These are phyloP conservation scores for Hyposoter didymator DNA, from an alignment of 2,888 invertebrate genomes.

Conservation along the genomic window DNA sequence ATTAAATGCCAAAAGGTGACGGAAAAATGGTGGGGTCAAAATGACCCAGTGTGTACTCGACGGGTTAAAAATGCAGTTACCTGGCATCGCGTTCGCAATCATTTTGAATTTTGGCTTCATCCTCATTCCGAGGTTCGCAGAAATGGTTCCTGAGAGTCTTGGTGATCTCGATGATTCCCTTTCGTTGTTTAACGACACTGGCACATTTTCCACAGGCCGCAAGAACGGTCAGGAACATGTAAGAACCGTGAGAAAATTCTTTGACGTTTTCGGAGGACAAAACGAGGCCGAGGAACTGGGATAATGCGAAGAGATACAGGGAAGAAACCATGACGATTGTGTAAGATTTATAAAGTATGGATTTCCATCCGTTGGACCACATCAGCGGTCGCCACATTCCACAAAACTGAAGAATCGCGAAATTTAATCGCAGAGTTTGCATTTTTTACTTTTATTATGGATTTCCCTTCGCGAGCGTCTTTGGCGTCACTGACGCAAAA, in stretches of 20 bases:
- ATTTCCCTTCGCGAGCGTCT: neutral
- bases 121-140: constrained; percentile 20
- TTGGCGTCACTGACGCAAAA: constrained; percentile 1
- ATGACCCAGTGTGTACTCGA: too few species aligned
- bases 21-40: too few species aligned
- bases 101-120: constrained; percentile 27
- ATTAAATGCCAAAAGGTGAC: too few species aligned
- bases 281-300: constrained; percentile 66
- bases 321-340: constrained; percentile 52
- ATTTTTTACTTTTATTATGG: constrained; percentile 13
- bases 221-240: constrained; percentile 59
- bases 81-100: constrained; percentile 38
- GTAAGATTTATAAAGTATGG: constrained; percentile 60
- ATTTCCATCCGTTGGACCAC: constrained; percentile 58
- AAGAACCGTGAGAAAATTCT: constrained; percentile 60
- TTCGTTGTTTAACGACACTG: constrained; percentile 56
- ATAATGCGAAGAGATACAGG: constrained; percentile 46
- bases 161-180: constrained; percentile 43
- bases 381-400: constrained; percentile 63
- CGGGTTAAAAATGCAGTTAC: constrained; percentile 2
- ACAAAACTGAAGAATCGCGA: constrained; percentile 52
- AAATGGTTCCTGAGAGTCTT: constrained; percentile 25
- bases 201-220: constrained; percentile 59
- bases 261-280: constrained; percentile 50
- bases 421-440: constrained; percentile 54